A percentile compares a stretch with the other conserved stretches of the same genome.
Conservation (phyloP, 2,113 vertebrate genomes). For the Gobiocypris rarus region DNA sequence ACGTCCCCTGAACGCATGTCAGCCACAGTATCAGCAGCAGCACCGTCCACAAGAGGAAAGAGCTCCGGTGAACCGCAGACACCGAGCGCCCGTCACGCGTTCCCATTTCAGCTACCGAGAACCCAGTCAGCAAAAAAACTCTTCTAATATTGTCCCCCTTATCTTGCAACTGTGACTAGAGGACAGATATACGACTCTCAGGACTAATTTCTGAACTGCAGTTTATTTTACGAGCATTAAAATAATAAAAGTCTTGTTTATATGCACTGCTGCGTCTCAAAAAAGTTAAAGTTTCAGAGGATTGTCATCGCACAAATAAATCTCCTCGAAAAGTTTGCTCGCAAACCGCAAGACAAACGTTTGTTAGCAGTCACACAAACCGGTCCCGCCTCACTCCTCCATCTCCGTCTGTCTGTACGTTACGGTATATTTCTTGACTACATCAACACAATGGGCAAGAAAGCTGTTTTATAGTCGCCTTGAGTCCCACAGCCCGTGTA, state of each 20-base stretch:
- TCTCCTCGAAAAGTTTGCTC: conserved; percentile 27
- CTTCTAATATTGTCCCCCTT: background rate
- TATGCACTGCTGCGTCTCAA: conserved; percentile 14
- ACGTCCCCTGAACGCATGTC: conserved; percentile 68
- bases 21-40: conserved; percentile 70
- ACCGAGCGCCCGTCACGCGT: conserved; percentile 62
- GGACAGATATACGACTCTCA: background rate
- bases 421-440: conserved; percentile 56
- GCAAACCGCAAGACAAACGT: conserved; percentile 35
- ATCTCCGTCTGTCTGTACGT: conserved; percentile 60
- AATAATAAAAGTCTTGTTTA: conserved; percentile 17
- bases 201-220: background rate
- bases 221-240: background rate
- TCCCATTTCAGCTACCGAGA: conserved; percentile 66
- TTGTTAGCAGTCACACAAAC: background rate
- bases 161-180: background rate
- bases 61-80: conserved; percentile 64
- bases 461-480: conserved; percentile 71
- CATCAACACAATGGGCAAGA: conserved; percentile 64
- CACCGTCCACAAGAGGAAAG: conserved; percentile 63
- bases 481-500: conserved; percentile 60
- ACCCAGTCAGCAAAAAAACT: conserved; percentile 1
- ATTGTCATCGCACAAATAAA: conserved; percentile 35
- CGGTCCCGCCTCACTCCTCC: conserved; percentile 45
- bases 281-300: conserved; percentile 20